Conservation (phyloP, 2,113 vertebrate species). For the Myxocyprinus asiaticus region DNA sequence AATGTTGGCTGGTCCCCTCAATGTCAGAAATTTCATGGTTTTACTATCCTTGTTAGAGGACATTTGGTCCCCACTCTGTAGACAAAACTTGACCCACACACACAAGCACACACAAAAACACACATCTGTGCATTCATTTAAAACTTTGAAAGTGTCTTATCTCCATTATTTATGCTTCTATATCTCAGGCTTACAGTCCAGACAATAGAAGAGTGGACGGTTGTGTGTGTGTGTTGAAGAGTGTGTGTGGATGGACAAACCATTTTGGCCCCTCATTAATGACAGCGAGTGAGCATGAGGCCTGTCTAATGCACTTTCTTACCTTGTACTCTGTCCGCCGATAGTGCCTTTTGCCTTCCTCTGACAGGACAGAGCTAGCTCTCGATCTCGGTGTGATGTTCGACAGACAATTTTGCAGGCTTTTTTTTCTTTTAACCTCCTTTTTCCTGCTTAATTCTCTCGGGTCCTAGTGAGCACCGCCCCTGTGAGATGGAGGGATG, state of each 20-base stretch:
- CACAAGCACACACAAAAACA: too few relatives aligned
- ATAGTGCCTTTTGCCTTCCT: constrained; percentile 36
- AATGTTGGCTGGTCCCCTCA: too few relatives aligned
- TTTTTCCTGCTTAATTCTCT: constrained; percentile 23
- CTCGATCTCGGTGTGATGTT: constrained; percentile 50
- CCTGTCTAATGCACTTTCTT: constrained; percentile 67
- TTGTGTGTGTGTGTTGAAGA: constrained; percentile 68
- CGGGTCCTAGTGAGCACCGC: constrained; percentile 2
- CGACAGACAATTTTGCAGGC: constrained; percentile 42
- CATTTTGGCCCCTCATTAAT: constrained; percentile 64
- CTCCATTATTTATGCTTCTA: constrained; percentile 69
- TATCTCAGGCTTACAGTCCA: constrained; percentile 30
- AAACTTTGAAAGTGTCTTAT: constrained; percentile 62
- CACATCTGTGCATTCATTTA: too few relatives aligned
- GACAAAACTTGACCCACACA: too few relatives aligned
- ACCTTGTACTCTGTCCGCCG: constrained; percentile 37
- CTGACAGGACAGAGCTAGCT: constrained; percentile 11
- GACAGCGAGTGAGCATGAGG: constrained; percentile 59
- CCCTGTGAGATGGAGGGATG: constrained; percentile 22
- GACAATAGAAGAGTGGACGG: neutral
- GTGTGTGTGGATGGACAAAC: too few relatives aligned
- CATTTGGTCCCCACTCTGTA: too few relatives aligned
- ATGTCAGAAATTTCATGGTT: too few relatives aligned
- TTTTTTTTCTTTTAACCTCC: constrained; percentile 21
- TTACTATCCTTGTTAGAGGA: too few relatives aligned